Evolutionary conservation across 23 tunicate species (phyloP), one percentile per base, ranked within the genome.

Genomic region (Phallusia fumigata): DNA sequence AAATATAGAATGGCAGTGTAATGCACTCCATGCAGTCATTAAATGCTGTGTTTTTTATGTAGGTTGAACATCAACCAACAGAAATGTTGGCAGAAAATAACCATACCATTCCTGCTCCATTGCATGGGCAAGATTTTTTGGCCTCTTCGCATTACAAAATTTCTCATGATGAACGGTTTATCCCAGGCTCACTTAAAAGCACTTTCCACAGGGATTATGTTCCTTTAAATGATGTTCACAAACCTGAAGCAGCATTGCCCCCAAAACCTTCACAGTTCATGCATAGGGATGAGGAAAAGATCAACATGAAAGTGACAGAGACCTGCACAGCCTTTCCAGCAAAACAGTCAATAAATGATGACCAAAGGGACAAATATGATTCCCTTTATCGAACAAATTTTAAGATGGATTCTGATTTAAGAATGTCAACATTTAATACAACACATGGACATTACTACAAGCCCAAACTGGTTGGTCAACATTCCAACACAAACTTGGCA

Each of bases 311-410:
- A 28, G 32, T 65, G 2, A 87, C 97, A 33, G 97, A 92, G 84
- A 92, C 97, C 10, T 36, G 83, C 72, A 80, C 80, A 11, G 87
- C 91, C 0, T 92, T 73, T 84, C 91, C 88, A 2, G 82, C 74
- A 32, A 92, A 92, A 76, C 52, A 79, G 30, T 64, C 82, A 28
- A 52, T 74, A 36, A 79, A 36, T 22, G 80, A 82, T 33, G 88
- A 87, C 65, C 32, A 34, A 32, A 74, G 87, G 30, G 97, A 92
- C 64, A 92, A 92, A 79, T 92, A 92, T 65, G 76, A 84, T 36
- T 74, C 91, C 36, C 79, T 92, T n/a, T 92, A 87, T 77, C 79
- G 80, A 80, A 92, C 97, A 10, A 84, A 92, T 65, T 92, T 92
- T 75, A 92, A 92, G 74, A 85, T 90, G 73, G 75, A 92, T 81